phyloP scores from a whole-genome alignment of 2,888 invertebrate species.

The Eulithis prunata region DNA sequence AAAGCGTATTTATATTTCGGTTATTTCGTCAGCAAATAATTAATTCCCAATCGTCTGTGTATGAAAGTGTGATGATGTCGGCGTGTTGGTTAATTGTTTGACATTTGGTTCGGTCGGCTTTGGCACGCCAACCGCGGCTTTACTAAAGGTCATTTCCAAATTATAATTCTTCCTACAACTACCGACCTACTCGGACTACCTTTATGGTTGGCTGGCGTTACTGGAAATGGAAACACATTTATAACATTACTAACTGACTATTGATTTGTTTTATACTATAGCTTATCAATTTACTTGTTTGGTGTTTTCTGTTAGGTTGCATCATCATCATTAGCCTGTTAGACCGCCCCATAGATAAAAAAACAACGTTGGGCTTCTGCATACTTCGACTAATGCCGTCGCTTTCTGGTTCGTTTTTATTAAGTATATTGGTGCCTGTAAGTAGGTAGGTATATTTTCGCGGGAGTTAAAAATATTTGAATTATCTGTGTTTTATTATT shows the following conservation, averaged over 20 bases:
- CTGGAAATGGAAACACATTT: neutral
- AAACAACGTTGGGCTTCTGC: no score
- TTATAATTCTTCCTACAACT: conserved; percentile 17
- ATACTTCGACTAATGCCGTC: no score
- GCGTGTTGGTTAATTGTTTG: conserved; percentile 14
- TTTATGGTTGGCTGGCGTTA: neutral
- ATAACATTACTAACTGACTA: neutral
- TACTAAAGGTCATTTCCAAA: conserved; percentile 36
- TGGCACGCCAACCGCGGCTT: conserved; percentile 27
- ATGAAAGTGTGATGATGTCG: neutral
- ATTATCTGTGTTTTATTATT: no score
- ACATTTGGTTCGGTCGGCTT: conserved; percentile 26
- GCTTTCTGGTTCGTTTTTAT: no score
- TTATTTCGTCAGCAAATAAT: conserved; percentile 1
- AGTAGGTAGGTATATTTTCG: no score
- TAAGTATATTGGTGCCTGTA: no score
- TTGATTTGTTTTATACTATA: neutral
- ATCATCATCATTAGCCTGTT: no score
- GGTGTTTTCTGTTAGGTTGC: no score
- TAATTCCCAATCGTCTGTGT: conserved; percentile 15
- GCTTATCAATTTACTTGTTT: no score
- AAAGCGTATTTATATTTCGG: no score
- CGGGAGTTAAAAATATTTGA: no score
- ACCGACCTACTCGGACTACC: neutral
- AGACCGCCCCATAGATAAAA: no score